Conservation (phyloP, 2,888 invertebrate genomes). For the Listrodromus nycthemerus region DNA sequence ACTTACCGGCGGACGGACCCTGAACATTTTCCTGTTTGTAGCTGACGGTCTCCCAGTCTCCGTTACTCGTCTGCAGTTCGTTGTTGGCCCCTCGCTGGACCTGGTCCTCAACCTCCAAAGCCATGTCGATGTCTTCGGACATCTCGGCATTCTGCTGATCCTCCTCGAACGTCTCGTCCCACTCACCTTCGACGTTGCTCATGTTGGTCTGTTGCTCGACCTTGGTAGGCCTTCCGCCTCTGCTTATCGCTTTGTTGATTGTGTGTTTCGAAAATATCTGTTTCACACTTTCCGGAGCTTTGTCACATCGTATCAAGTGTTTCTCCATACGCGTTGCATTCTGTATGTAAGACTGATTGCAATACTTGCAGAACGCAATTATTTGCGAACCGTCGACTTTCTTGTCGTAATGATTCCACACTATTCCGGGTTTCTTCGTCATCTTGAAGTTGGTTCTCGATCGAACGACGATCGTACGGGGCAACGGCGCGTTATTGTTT, state of each 20-base stretch:
- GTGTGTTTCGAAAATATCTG: constrained; percentile 77
- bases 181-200: constrained; percentile 34
- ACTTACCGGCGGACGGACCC: constrained; percentile 45
- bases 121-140: constrained; percentile 59
- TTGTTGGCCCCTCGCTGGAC: constrained; percentile 36
- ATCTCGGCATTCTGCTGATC: constrained; percentile 23
- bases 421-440: constrained; percentile 80
- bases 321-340: constrained; percentile 80
- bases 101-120: constrained; percentile 49
- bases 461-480: not conserved
- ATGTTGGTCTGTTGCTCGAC: constrained; percentile 39
- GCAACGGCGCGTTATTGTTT: constrained; percentile 25
- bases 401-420: constrained; percentile 80
- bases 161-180: constrained; percentile 36
- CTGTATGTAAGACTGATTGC: constrained; percentile 79
- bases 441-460: constrained; percentile 65
- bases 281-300: constrained; percentile 76
- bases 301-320: constrained; percentile 78
- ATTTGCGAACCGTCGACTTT: constrained; percentile 79
- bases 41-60: constrained; percentile 56
- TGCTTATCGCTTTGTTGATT: constrained; percentile 71
- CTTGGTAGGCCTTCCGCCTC: constrained; percentile 42
- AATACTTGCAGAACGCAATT: constrained; percentile 80
- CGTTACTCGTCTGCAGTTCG: constrained; percentile 27
- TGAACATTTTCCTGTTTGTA: constrained; percentile 48